Evolutionary conservation across 1,140 invertebrate genomes (phyloP).

Genomic region (Melanaphis sacchari): DNA sequence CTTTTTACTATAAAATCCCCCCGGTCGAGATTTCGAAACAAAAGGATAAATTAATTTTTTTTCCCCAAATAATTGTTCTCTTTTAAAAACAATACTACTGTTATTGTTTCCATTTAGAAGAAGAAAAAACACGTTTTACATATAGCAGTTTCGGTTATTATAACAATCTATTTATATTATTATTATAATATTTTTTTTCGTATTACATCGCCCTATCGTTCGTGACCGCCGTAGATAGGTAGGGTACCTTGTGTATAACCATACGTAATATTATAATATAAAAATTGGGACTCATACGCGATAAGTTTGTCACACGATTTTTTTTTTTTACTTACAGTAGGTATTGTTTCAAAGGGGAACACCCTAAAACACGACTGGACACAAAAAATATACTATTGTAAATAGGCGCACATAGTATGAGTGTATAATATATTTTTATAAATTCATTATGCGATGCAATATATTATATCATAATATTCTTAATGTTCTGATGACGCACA

Average conservation of each 20-base stretch:
- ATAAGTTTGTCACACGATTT: slow-evolving; percentile 20
- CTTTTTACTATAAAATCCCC: slow-evolving; percentile 11
- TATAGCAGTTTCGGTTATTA: slow-evolving; percentile 1
- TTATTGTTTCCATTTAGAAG: slow-evolving; percentile 6
- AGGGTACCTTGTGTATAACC: not conserved
- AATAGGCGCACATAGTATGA: not conserved
- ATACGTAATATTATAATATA: not conserved
- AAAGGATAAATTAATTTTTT: slow-evolving; percentile 35
- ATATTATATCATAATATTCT: not conserved
- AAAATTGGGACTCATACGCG: not conserved
- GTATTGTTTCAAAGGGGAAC: slow-evolving; percentile 45
- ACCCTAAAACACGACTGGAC: not conserved
- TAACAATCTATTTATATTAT: slow-evolving; percentile 16
- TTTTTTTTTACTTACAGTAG: not conserved
- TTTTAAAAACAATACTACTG: not conserved
- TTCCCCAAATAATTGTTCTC: not conserved
- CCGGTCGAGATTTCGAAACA: not conserved
- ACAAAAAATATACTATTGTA: slow-evolving; percentile 8
- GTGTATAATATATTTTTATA: not conserved
- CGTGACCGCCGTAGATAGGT: not conserved
- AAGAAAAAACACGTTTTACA: slow-evolving; percentile 26
- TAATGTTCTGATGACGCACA: not conserved
- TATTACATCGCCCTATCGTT: not conserved
- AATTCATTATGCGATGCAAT: not conserved
- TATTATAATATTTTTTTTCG: not conserved